Conservation (phyloP, 2,797 vertebrate species). For the Staurois parvus region DNA sequence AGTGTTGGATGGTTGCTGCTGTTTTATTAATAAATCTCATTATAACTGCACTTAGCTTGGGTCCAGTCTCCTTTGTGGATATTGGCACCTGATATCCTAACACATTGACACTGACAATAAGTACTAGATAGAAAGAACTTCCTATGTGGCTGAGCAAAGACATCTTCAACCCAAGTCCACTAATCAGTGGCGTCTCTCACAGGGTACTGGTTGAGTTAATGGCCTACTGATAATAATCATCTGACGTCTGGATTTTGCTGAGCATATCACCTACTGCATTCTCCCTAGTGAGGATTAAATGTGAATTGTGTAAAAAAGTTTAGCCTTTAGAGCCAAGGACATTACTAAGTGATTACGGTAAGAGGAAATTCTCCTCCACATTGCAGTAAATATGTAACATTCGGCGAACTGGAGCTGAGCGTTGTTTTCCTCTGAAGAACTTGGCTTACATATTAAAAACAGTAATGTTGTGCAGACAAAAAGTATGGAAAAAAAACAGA, state of each 20-base stretch:
- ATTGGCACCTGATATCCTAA: too few species aligned
- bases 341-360: constrained; percentile 28
- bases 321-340: constrained; percentile 6
- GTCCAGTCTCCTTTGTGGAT: too few species aligned
- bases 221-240: neutral
- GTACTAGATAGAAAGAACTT: too few species aligned
- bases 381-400: constrained; percentile 37
- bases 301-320: neutral
- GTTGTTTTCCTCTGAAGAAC: neutral
- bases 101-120: too few species aligned
- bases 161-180: neutral
- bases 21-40: too few species aligned
- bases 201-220: neutral
- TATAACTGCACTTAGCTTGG: too few species aligned
- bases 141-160: neutral
- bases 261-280: neutral
- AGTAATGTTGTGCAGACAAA: neutral
- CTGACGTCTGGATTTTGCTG: neutral
- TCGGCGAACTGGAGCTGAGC: neutral
- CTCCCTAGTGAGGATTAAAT: too few species aligned
- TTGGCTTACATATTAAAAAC: neutral
- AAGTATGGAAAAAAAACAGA: neutral
- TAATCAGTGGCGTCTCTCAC: neutral
- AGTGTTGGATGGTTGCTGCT: too few species aligned
- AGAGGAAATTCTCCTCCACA: constrained; percentile 31